Evolutionary conservation across 2,113 vertebrate genomes (phyloP), one percentile per base, ranked within the genome.

Genomic region (Panthera leo): DNA sequence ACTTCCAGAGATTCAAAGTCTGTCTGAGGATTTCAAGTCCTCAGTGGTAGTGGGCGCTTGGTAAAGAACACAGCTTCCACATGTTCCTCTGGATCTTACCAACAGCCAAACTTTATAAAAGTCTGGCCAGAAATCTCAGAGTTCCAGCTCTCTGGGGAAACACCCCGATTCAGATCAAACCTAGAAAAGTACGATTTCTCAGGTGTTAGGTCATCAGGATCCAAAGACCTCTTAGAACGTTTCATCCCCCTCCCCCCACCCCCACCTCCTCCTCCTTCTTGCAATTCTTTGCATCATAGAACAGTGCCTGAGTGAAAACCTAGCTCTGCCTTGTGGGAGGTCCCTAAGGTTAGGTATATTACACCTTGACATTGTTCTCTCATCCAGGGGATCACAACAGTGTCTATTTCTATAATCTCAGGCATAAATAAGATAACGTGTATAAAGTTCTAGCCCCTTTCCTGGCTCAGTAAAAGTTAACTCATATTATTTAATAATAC

Each of bases 271-370:
- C 25, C 18, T 53, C 4, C 15, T 36, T 76, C 29, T 1, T 15
- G 14, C 14, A 5, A 67, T 70, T 80, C 29, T 48, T 80, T 39
- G 51, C 53, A 10, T 15, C 16, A 0, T 34, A 2, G 1, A 58
- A 8, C 7, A 6, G 1, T 65, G 2, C 13, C 51, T 48, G 16
- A 45, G 13, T 70, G 23, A 86, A 71, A 76, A 18, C 15, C 13
- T 16, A 12, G 21, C 19, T 48, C 39, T 39, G 4, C 25, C 29
- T 58, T n/a, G 7, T 16, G 2, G 25, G 42, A 25, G 9, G 31
- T 55, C 36, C 82, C 21, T 39, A 34, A 78, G 0, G 0, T 86
- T 3, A 29, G 29, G 25, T 12, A 2, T 0, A 0, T 73, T 27
- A 18, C 29, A 45, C 36, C 45, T 51, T 67, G 9, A n/a, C 55